Evolutionary conservation across 2,797 vertebrate genomes (phyloP), one percentile per base, ranked within the genome.

Genomic region (Rhynchotus rufescens): DNA sequence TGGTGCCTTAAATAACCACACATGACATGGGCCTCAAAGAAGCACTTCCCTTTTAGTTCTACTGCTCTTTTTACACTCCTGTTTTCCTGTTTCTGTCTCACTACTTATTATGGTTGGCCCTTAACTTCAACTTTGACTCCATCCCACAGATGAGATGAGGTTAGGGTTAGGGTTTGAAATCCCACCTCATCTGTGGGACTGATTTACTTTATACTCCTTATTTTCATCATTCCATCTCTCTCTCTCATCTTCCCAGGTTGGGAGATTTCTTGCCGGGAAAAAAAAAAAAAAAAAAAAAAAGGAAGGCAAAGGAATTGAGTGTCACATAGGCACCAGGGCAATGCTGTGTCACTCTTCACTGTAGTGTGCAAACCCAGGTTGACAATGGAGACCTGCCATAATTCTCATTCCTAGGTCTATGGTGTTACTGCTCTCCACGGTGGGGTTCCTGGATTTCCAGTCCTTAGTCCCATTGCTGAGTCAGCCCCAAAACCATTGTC

Each of bases 401-500:
- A 12, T 15, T 79, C 12, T 30, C 11, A 68, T 69, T 91, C 38
- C 57, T 49, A 32, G 20, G 40, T 92, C 56, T 34, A 61, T 84
- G 67, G 21, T 84, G 44, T 22, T 21, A 42, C 71, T 88, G 45
- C 68, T 94, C 1, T 0, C 66, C 62, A 34, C 56, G 56, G 22
- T 42, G 80, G 72, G 25, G 76, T 59, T 94, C 44, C 66, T 56
- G 60, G 12, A 6, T 81, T 90, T 69, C 74, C 77, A 89, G 65
- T 21, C 38, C n/a, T 68, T 80, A 73, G 60, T 49, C 87, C 67
- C 52, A 32, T 57, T 56, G 36, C 77, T 90, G 66, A 85, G 52
- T 36, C 38, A 65, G 9, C 80, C 92, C 91, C 94, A 96, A 94
- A 92, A 79, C 92, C 71, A 94, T 71, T 71, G 92, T 95, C 91